Percentiles rank a stretch among this genome's conserved stretches.
phyloP scores from a whole-genome alignment of 2,888 invertebrate genomes.

The Rhagium mordax region DNA sequence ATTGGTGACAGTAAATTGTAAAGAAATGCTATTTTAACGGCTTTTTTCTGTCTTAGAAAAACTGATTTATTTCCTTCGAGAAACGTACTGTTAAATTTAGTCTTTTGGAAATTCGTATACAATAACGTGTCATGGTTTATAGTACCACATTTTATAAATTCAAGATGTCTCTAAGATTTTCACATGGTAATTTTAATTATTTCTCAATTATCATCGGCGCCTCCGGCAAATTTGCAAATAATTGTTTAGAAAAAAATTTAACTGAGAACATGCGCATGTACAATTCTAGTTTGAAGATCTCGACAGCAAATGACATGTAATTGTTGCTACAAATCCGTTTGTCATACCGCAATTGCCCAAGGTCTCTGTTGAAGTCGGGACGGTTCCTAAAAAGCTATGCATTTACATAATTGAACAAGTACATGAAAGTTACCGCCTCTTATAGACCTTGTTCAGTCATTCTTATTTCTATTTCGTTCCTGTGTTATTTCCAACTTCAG shows the following conservation, averaged over 20 bases:
- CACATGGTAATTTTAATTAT: no score
- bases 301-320: constrained; percentile 53
- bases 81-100: not conserved
- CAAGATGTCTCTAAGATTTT: no score
- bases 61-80: not conserved
- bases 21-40: not conserved
- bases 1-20: not conserved
- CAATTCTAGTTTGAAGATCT: constrained; percentile 44
- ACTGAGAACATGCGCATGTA: no score
- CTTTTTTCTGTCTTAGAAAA: not conserved
- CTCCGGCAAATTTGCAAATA: no score
- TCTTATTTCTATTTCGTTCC: constrained; percentile 65
- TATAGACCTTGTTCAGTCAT: constrained; percentile 63
- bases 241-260: no score
- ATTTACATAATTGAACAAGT: constrained; percentile 68
- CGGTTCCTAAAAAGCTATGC: constrained; percentile 52
- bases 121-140: no score
- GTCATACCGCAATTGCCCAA: constrained; percentile 53
- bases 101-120: not conserved
- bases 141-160: no score
- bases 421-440: constrained; percentile 64
- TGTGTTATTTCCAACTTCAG: constrained; percentile 64
- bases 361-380: constrained; percentile 18
- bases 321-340: constrained; percentile 56
- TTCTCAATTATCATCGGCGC: no score